Base-by-base conservation (phyloP, 2,113 vertebrate species). In the Plecturocebus donacophilus region DNA sequence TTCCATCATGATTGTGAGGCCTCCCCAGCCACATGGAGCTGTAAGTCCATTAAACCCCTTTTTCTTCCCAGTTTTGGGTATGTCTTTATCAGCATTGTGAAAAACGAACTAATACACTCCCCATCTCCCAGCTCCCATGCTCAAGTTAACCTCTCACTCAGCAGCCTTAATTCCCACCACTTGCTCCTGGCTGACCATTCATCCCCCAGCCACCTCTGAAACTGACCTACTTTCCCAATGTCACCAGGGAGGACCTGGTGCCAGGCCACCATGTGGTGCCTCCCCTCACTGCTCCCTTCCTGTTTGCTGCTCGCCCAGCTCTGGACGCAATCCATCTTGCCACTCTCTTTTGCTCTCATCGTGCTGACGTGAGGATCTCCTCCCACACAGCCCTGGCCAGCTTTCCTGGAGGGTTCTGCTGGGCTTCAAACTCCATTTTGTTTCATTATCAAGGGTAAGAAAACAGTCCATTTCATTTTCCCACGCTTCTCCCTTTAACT, bases 191-290 rank as follows among this genome's bases (percentile, higher is more conserved):
- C 93, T 56, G 88, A 73, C 94, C 87, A 21, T 94, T 97, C 96
- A 93, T 91, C 80, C 38, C 82, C 80, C 61, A 58, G 76, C 61
- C 81, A 52, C 90, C 66, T 35, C 94, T 14, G 84, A 90, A 84
- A 87, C 76, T 96, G 97, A 96, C 98, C 97, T 97, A 97, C 80
- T 97, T 98, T 97, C 20, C 85, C 96, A 90, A 0, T 73, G 90
- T 96, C 96, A 90, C 92, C 96, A 92, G 52, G 45, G 90, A 97
- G 71, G 87, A 95, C 84, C 0, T 1, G n/a, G 40, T 13, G 96
- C 97, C 97, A 97, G 27, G 12, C 64, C 73, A 16, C 97, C 87
- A 90, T 35, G 0, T 73, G 97, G 64, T 35, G 21, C 90, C 95
- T 61, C 58, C 88, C 76, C 94, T 84, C 21, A 1, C 84, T 1